Evolutionary conservation across 2,113 vertebrate species (phyloP), one percentile per base, ranked within the genome.

Genomic region (Brachyhypopomus occidentalis): DNA sequence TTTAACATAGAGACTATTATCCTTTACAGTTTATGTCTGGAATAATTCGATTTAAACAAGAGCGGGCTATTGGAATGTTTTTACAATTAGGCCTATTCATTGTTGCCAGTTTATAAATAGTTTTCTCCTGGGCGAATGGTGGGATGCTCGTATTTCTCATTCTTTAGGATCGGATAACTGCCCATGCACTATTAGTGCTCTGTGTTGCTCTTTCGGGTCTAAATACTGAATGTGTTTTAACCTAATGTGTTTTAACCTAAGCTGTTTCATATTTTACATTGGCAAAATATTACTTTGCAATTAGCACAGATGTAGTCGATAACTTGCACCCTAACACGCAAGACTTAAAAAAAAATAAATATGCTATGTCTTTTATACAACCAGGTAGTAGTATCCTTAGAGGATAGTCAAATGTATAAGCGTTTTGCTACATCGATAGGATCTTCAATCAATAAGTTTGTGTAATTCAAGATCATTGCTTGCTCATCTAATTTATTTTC

Each of bases 401-500:
- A 34, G 27, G 25, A 9, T 34, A 5, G 11, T 16, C 23, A 66
- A 30, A 34, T 17, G 14, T 25, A 19, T 34, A 11, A 66, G 14
- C 22, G 30, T 30, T 64, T 64, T 66, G 63, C 17, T 66, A 66
- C 63, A 66, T 12, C 9, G 9, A 9, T 41, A 41, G 5, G 23
- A 12, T 36, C 64, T 8, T 36, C 5, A 30, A 36, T 34, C 30
- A 38, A 17, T 74, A 9, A 5, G 25, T 30, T 75, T 60, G 30
- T 5, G 56, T 67, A 36, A 67, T 67, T 67, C 30, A 67, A 25
- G 30, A 67, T 36, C 1, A 1, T 36, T 27, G 27, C 0, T 66
- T 41, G 71, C 62, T 60, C 60, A 74, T 75, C 70, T 78, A 75
- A 78, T 81, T 80, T 55, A 34, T 63, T 52, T 52, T 69, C 72